A percentile compares a stretch with the other conserved stretches of the same genome.
These are phyloP conservation scores for Hesperia comma DNA, from an alignment of 2,888 invertebrate genomes.

Conservation along the genomic window DNA sequence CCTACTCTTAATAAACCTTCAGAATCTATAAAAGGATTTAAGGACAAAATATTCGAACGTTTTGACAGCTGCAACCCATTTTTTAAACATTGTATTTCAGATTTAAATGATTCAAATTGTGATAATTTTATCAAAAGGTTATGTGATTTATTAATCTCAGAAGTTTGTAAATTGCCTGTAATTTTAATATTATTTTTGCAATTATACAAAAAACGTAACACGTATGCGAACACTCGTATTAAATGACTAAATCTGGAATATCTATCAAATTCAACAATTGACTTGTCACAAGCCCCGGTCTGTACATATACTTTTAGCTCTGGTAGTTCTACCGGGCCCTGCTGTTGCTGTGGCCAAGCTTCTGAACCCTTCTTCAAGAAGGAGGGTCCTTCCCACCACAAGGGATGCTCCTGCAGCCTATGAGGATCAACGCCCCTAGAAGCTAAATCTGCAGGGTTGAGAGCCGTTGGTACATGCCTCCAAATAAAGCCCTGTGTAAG, in stretches of 20 bases:
- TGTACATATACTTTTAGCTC: conserved; percentile 5
- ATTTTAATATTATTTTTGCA: background rate
- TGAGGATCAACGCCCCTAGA: conserved; percentile 18
- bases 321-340: background rate
- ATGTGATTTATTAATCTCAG: conserved; percentile 3
- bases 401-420: background rate
- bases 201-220: conserved; percentile 9
- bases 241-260: background rate
- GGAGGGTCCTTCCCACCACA: conserved; percentile 37
- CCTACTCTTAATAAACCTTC: background rate
- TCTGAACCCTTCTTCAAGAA: conserved; percentile 19
- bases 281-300: background rate
- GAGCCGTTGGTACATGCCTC: conserved; percentile 13
- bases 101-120: background rate
- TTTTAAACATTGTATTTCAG: background rate
- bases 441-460: conserved; percentile 28
- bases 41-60: background rate
- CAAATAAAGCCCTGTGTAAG: conserved; percentile 30
- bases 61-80: background rate
- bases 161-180: background rate
- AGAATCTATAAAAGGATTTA: background rate
- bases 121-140: background rate
- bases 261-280: background rate
- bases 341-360: conserved; percentile 1
- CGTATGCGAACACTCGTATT: background rate